These are phyloP conservation scores for Andrena praecox DNA, from an alignment of 2,888 invertebrate species.

Conservation along the genomic window DNA sequence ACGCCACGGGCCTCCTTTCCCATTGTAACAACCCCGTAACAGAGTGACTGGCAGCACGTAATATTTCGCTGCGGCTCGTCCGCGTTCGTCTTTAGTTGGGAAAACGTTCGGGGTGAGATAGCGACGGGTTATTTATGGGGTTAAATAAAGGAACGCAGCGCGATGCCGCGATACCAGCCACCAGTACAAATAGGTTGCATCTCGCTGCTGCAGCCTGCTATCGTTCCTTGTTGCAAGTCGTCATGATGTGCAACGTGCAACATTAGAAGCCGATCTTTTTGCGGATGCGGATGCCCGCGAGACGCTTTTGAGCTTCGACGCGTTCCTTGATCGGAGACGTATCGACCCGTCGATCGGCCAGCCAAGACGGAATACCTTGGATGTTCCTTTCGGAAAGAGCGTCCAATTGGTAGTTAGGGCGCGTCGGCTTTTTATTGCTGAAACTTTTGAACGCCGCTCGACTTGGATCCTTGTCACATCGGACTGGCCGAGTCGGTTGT, in stretches of 20 bases:
- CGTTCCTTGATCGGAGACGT: background rate
- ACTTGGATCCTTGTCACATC: background rate
- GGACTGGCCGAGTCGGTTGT: no score
- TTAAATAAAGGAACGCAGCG: slow-evolving; percentile 82
- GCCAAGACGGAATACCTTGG: background rate
- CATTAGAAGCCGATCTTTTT: slow-evolving; percentile 63
- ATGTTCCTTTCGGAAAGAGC: background rate
- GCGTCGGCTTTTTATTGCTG: no score
- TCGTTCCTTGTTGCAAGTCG: slow-evolving; percentile 73
- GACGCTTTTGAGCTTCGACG: slow-evolving; percentile 24
- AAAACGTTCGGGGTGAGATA: slow-evolving; percentile 78
- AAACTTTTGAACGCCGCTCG: no score
- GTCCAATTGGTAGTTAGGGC: background rate
- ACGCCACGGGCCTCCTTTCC: slow-evolving; percentile 51
- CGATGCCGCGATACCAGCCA: slow-evolving; percentile 79
- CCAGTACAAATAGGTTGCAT: slow-evolving; percentile 81
- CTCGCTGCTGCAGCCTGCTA: slow-evolving; percentile 70
- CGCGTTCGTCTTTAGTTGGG: slow-evolving; percentile 58
- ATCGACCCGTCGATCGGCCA: slow-evolving; percentile 17
- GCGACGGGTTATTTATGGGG: slow-evolving; percentile 82
- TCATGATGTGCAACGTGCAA: slow-evolving; percentile 72
- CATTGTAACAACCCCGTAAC: slow-evolving; percentile 58
- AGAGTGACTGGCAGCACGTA: slow-evolving; percentile 72
- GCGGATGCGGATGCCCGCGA: slow-evolving; percentile 10
- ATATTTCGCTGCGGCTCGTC: slow-evolving; percentile 64